A percentile compares a stretch with the other conserved stretches of the same genome.
These are phyloP conservation scores for Porites cylindrica DNA, from an alignment of 92 coral and sea anemone species.

Conservation along the genomic window DNA sequence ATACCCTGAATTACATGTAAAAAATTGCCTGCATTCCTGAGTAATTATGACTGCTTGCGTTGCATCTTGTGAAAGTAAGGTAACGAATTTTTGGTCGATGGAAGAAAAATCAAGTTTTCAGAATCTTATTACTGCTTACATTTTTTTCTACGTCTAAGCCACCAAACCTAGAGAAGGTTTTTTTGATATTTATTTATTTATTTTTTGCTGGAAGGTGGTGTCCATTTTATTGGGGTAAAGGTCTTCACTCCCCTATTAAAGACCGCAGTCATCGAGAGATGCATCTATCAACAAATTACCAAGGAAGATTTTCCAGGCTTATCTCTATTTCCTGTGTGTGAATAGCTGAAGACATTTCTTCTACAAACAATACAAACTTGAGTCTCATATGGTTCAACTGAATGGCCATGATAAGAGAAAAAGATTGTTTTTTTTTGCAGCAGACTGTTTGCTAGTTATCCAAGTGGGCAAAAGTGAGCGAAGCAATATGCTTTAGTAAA, in stretches of 20 bases:
- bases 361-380: not conserved
- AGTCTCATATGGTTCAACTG: not conserved
- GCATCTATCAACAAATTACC: conserved; percentile 13
- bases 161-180: no score
- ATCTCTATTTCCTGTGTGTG: conserved; percentile 49
- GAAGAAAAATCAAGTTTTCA: no score
- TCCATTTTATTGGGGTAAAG: not conserved
- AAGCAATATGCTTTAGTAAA: not conserved
- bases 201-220: not conserved
- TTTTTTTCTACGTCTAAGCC: no score
- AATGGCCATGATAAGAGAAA: not conserved
- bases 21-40: not conserved
- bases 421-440: not conserved
- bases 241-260: not conserved
- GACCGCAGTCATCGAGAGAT: not conserved
- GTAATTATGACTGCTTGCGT: no score
- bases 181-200: no score
- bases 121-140: no score
- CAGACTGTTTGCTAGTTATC: not conserved
- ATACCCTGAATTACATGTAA: not conserved
- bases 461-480: not conserved
- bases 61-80: no score
- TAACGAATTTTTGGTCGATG: no score
- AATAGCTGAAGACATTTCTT: not conserved
- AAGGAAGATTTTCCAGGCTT: conserved; percentile 32